These are phyloP conservation scores for Noctilio leporinus DNA, from an alignment of 2,113 vertebrate genomes.

Conservation along the genomic window DNA sequence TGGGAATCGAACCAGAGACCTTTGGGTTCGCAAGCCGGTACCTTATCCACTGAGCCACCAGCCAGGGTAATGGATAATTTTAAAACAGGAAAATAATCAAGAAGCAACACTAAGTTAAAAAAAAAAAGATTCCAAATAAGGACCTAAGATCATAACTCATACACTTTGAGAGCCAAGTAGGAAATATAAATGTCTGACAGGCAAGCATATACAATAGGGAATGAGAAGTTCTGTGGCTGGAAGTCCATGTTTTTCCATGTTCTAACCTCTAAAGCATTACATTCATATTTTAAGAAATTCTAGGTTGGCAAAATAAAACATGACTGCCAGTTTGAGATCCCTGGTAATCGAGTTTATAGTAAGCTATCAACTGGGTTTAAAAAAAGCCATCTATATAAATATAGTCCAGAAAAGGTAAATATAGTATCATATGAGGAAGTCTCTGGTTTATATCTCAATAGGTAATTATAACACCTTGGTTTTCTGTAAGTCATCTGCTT, in stretches of 20 bases:
- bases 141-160: not conserved
- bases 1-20: too few relatives aligned
- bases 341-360: not conserved
- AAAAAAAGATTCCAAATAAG: slow-evolving; percentile 6
- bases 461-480: not conserved
- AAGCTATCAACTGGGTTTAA: not conserved
- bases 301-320: slow-evolving; percentile 7
- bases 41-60: too few relatives aligned
- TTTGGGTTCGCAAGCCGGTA: too few relatives aligned
- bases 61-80: slow-evolving; percentile 35
- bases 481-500: not conserved
- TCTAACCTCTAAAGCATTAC: not conserved
- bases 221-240: not conserved
- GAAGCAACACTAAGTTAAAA: not conserved
- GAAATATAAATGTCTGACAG: not conserved
- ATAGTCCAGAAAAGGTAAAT: not conserved
- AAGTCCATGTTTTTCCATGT: not conserved
- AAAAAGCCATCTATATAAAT: not conserved
- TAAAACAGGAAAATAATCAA: slow-evolving; percentile 17
- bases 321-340: not conserved
- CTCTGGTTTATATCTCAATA: not conserved
- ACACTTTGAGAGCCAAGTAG: not conserved
- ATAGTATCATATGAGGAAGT: not conserved
- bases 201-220: not conserved
- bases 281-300: not conserved